phyloP scores from a whole-genome alignment of 2,113 vertebrate genomes.

The Antigone vipio region DNA sequence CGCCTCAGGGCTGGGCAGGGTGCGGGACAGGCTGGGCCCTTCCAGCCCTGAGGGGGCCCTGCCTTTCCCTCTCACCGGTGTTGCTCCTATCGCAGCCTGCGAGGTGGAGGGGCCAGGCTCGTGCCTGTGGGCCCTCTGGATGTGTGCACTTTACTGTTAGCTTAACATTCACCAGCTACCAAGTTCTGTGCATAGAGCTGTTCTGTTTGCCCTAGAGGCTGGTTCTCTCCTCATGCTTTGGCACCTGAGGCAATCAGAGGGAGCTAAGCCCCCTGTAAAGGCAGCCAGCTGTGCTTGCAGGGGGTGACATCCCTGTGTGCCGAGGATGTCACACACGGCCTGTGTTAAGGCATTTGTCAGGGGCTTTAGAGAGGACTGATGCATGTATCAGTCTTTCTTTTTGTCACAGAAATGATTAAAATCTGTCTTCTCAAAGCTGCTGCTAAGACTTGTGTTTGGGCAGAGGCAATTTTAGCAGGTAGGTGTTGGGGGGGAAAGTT shows the following conservation, averaged over 20 bases:
- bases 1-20: neutral
- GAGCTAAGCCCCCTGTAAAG: neutral
- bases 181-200: neutral
- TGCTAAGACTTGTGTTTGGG: neutral
- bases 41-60: no score
- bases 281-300: neutral
- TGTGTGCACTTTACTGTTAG: no score
- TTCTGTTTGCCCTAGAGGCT: neutral
- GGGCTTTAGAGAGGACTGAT: neutral
- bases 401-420: neutral
- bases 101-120: no score
- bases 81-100: no score
- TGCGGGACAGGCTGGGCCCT: no score
- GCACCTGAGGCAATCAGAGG: neutral
- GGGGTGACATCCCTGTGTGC: no score
- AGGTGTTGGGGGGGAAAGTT: neutral
- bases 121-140: no score
- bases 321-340: neutral
- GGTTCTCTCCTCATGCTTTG: rapidly evolving
- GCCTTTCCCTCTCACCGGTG: neutral
- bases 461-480: neutral
- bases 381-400: neutral
- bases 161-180: rapidly evolving
- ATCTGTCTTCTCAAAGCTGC: neutral
- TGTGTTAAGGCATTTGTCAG: neutral